Conservation (phyloP, 2,113 vertebrate species). For the Helogale parvula region DNA sequence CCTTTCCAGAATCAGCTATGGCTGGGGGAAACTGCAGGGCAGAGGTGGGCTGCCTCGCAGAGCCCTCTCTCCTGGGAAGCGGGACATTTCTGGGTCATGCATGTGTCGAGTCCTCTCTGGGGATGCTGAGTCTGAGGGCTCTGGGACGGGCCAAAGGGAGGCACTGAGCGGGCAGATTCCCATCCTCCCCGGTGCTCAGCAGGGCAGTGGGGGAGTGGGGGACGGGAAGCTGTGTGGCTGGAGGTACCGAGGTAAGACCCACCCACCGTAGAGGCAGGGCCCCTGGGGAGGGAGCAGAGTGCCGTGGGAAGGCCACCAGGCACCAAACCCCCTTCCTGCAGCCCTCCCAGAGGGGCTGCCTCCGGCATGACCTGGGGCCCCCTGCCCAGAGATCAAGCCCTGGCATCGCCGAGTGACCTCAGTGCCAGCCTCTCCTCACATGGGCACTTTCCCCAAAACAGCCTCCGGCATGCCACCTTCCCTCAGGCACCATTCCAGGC, state of each 20-base stretch:
- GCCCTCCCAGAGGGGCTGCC: not conserved
- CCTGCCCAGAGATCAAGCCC: not conserved
- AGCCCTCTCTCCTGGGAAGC: not conserved
- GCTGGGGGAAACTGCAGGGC: not conserved
- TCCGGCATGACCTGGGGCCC: not conserved
- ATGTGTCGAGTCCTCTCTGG: not conserved
- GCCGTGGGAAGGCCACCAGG: not conserved
- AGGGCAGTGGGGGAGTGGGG: too few relatives aligned
- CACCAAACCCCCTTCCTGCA: not conserved
- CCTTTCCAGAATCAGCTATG: not conserved
- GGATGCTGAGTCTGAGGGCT: not conserved
- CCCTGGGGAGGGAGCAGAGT: rapidly evolving
- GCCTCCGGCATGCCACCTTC: not conserved
- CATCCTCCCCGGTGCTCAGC: not conserved
- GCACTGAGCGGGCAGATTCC: not conserved
- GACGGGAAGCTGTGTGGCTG: not conserved
- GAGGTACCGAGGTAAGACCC: not conserved
- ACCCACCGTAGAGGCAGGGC: rapidly evolving
- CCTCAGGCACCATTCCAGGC: rapidly evolving
- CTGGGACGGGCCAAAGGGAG: not conserved
- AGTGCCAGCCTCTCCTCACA: not conserved
- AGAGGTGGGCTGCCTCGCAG: not conserved
- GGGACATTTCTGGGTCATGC: rapidly evolving
- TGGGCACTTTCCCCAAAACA: not conserved
- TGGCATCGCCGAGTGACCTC: not conserved